Evolutionary conservation across 2,888 invertebrate genomes (phyloP).

Genomic region (Chloroclysta siterata): DNA sequence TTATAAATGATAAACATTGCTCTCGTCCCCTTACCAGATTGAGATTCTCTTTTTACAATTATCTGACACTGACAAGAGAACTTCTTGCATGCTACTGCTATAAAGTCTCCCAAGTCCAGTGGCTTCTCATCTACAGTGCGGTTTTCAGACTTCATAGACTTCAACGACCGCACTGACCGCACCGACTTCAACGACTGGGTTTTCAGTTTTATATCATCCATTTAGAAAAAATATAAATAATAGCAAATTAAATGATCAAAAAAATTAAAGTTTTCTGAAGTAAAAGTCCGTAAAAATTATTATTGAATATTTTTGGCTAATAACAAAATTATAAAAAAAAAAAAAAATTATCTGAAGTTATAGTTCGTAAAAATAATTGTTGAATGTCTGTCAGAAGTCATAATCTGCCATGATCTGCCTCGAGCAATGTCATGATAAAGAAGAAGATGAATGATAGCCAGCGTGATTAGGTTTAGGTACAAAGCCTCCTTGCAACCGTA

Average conservation of each 20-base stretch:
- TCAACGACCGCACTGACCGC: conserved; percentile 40
- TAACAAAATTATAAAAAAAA: no score
- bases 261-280: conserved; percentile 19
- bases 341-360: conserved; percentile 12
- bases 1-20: not conserved
- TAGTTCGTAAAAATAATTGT: not conserved
- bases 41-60: conserved; percentile 45
- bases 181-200: conserved; percentile 37
- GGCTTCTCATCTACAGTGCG: conserved; percentile 22
- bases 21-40: conserved; percentile 38
- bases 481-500: not conserved
- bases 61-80: conserved; percentile 48
- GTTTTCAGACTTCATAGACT: conserved; percentile 29
- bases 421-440: no score
- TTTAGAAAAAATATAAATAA: conserved; percentile 19
- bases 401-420: not conserved
- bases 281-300: not conserved
- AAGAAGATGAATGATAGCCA: not conserved
- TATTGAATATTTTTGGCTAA: no score
- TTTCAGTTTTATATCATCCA: conserved; percentile 19
- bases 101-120: conserved; percentile 44
- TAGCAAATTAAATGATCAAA: conserved; percentile 14
- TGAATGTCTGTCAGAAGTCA: not conserved
- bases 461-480: not conserved
- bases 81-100: conserved; percentile 44